Evolutionary conservation across 2,797 vertebrate genomes (phyloP).

Genomic region (Lepus townsendii): DNA sequence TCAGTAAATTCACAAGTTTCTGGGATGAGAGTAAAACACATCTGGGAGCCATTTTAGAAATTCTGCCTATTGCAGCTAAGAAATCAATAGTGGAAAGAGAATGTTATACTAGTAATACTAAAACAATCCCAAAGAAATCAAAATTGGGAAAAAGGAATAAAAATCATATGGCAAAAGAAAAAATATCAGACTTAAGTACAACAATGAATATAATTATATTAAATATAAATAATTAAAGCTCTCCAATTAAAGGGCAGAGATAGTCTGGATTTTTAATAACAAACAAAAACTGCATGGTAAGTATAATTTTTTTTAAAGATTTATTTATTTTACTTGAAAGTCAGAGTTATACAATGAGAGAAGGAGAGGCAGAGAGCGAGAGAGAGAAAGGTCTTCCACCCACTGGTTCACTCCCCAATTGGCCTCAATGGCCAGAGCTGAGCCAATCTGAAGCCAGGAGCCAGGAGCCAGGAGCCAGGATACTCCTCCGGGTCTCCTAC

Average conservation of each 20-base stretch:
- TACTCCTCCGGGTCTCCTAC: too few relatives aligned
- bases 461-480: too few relatives aligned
- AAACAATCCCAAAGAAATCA: neutral
- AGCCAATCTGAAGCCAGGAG: too few relatives aligned
- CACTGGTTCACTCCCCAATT: too few relatives aligned
- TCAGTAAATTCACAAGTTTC: neutral
- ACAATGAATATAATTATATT: neutral
- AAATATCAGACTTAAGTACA: neutral
- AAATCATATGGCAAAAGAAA: neutral
- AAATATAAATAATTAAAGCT: slow-evolving; percentile 30
- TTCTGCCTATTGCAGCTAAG: neutral
- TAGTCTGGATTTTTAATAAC: neutral
- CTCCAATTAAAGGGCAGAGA: neutral
- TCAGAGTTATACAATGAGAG: too few relatives aligned
- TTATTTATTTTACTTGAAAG: too few relatives aligned
- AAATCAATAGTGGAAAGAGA: neutral
- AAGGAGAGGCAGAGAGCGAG: too few relatives aligned
- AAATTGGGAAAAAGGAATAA: neutral
- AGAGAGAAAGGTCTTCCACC: too few relatives aligned
- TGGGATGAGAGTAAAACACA: neutral
- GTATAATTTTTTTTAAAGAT: neutral
- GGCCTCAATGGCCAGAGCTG: too few relatives aligned
- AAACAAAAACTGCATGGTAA: neutral
- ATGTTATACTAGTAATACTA: neutral
- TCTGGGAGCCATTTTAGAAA: neutral